phyloP scores from a whole-genome alignment of 2,888 invertebrate genomes.

The Chalcosyrphus nemorum region DNA sequence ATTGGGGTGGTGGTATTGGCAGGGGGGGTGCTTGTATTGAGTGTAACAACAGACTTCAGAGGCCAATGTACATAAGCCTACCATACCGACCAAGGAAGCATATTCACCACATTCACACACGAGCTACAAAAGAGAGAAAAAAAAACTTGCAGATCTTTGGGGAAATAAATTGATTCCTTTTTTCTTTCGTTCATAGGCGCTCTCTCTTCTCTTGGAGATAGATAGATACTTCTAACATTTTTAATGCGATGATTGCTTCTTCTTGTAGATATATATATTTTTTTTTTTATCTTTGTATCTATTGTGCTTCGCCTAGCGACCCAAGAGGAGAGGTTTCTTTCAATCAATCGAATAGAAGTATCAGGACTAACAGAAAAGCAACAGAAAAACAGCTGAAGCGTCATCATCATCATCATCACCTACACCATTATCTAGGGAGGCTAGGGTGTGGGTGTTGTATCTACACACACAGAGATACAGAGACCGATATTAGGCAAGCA shows the following conservation, averaged over 20 bases:
- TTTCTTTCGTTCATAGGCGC: not conserved
- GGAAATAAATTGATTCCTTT: conserved; percentile 55
- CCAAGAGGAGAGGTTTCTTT: conserved; percentile 16
- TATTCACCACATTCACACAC: conserved; percentile 21
- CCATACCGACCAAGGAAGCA: conserved; percentile 4
- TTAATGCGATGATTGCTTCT: conserved; percentile 49
- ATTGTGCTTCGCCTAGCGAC: not conserved
- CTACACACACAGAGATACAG: not conserved
- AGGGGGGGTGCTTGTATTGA: not conserved
- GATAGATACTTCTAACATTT: conserved; percentile 29
- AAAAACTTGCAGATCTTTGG: conserved; percentile 27
- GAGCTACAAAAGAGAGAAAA: not conserved
- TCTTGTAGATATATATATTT: conserved; percentile 9
- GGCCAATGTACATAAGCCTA: conserved; percentile 21
- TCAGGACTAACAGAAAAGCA: conserved; percentile 27
- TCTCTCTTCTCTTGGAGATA: not conserved
- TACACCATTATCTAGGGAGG: not conserved
- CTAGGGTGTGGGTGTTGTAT: not conserved
- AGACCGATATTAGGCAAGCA: conserved; percentile 30
- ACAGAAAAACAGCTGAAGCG: conserved; percentile 43
- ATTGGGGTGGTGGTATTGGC: not conserved
- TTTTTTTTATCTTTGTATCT: conserved; percentile 8
- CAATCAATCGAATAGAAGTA: conserved; percentile 48
- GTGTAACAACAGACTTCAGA: conserved; percentile 24
- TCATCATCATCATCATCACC: conserved; percentile 33